These are phyloP conservation scores for Nomia melanderi DNA, from an alignment of 1,140 invertebrate genomes.

Conservation along the genomic window DNA sequence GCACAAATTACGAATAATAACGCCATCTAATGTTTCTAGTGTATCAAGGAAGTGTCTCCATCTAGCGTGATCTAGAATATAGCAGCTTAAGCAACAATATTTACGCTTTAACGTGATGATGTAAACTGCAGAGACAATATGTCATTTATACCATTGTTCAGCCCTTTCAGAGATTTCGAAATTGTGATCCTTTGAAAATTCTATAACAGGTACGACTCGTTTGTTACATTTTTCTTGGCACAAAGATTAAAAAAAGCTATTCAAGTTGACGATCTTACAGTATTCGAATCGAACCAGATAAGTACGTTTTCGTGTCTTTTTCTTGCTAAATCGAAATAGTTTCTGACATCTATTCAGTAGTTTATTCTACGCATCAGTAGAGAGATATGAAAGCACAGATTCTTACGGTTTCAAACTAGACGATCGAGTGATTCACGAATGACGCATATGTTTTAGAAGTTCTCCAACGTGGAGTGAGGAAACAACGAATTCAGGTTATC, in stretches of 20 bases:
- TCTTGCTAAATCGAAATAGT: neutral
- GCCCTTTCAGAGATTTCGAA: neutral
- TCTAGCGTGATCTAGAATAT: neutral
- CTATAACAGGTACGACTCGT: neutral
- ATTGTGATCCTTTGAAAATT: neutral
- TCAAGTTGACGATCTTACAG: neutral
- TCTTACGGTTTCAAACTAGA: neutral
- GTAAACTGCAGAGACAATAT: constrained; percentile 2
- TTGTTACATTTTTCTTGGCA: neutral
- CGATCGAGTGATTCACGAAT: neutral
- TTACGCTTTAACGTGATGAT: neutral
- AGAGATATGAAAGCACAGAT: neutral
- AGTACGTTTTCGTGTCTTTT: neutral
- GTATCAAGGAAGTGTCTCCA: neutral
- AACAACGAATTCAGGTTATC: constrained; percentile 6
- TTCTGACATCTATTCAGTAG: neutral
- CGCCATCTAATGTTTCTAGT: no score
- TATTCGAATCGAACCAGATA: neutral
- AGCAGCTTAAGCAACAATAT: constrained; percentile 14
- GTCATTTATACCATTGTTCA: constrained; percentile 22
- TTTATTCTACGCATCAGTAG: neutral
- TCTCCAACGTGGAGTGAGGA: neutral
- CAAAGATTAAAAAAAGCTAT: neutral
- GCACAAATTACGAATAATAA: no score
- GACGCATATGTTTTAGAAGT: neutral